A percentile compares a stretch with the other conserved stretches of the same genome.
These are phyloP conservation scores for Haliclona indistincta DNA, from an alignment of 37 sponge, comb jelly and placozoan species.

Conservation along the genomic window DNA sequence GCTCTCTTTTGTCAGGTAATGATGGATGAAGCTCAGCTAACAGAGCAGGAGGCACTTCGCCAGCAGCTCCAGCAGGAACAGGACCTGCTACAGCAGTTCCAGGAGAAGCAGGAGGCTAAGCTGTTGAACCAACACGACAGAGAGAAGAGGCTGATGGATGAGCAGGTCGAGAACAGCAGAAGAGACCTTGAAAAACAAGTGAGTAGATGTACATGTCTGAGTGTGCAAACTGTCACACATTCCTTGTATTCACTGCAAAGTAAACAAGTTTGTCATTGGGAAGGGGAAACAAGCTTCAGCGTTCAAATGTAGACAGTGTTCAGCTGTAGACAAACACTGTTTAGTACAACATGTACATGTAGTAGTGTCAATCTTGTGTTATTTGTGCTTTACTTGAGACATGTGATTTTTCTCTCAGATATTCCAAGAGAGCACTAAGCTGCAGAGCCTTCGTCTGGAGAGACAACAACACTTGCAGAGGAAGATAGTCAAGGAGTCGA, in stretches of 20 bases:
- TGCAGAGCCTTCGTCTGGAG: constrained; percentile 83
- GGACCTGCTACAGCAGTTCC: constrained; percentile 87
- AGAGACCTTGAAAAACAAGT: constrained; percentile 78
- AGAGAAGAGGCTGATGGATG: constrained; percentile 69
- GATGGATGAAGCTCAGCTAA: constrained; percentile 88
- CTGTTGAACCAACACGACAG: constrained; percentile 72
- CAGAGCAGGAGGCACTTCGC: constrained; percentile 79
- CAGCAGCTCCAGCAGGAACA: constrained; percentile 86
- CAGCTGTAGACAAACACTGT: too few species aligned
- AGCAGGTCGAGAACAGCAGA: constrained; percentile 63
- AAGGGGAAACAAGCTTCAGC: too few species aligned
- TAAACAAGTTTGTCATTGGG: too few species aligned
- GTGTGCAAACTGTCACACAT: too few species aligned
- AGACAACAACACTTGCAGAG: constrained; percentile 79
- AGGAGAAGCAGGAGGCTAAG: constrained; percentile 76
- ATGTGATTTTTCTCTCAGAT: constrained; percentile 65
- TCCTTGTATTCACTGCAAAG: too few species aligned
- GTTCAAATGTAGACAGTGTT: too few species aligned
- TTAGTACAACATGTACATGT: too few species aligned
- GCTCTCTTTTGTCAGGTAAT: constrained; percentile 65
- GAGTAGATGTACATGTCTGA: too few species aligned
- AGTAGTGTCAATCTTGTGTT: too few species aligned
- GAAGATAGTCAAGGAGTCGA: constrained; percentile 73
- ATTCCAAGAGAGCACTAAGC: constrained; percentile 84
- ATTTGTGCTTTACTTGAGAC: too few species aligned